Percentiles rank a stretch among this genome's conserved stretches.
Evolutionary conservation across 2,113 vertebrate species (phyloP).

Genomic region (Leptobrachium leishanense): DNA sequence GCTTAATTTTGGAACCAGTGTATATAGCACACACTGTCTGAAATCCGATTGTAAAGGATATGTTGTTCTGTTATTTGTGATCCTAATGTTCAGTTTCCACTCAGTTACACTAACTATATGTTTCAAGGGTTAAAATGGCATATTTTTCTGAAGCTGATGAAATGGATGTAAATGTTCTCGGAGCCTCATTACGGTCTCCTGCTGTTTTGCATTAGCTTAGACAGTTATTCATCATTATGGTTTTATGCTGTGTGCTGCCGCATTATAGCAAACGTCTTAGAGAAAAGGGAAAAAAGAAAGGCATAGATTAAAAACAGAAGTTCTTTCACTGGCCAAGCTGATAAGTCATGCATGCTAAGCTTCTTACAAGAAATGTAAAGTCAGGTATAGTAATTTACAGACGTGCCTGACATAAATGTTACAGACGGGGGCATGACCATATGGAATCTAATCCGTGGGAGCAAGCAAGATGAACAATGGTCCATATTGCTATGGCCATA

Average conservation of each 20-base stretch:
- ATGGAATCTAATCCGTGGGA: background rate
- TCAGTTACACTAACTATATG: constrained; percentile 49
- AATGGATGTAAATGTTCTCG: constrained; percentile 58
- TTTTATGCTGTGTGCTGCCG: constrained; percentile 54
- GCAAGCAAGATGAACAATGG: too few species aligned
- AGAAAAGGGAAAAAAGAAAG: constrained; percentile 39
- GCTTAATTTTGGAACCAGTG: constrained; percentile 50
- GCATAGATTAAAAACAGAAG: constrained; percentile 10
- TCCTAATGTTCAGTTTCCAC: constrained; percentile 37
- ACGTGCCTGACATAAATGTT: background rate
- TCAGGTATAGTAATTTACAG: background rate
- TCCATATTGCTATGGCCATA: too few species aligned
- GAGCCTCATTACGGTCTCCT: constrained; percentile 61
- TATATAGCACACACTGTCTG: constrained; percentile 53
- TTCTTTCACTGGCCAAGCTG: background rate
- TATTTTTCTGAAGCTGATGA: constrained; percentile 51
- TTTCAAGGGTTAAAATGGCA: constrained; percentile 58
- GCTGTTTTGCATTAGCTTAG: constrained; percentile 59
- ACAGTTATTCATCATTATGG: constrained; percentile 56
- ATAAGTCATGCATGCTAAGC: background rate
- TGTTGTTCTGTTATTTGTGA: constrained; percentile 55
- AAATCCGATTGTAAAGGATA: constrained; percentile 51
- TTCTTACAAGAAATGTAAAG: background rate
- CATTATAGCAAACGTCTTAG: constrained; percentile 49
- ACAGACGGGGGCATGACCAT: background rate